Conservation (phyloP, 2,888 invertebrate species). For the Heliconius charithonia region DNA sequence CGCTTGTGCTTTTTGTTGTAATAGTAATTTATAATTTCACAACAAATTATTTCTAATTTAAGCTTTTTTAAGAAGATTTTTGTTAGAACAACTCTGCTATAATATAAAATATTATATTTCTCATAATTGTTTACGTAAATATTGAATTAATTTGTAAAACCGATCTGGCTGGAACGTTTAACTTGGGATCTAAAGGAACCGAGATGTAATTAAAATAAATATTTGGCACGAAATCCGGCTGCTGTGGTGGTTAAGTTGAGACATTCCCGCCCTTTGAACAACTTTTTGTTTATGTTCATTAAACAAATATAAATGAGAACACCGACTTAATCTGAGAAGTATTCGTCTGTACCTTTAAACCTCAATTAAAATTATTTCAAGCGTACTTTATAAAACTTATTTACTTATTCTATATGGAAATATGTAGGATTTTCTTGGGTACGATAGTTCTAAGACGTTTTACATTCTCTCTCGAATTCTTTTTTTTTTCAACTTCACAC, state of each 20-base stretch:
- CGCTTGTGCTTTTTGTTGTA: background rate
- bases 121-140: conserved; percentile 14
- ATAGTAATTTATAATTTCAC: background rate
- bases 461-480: background rate
- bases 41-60: background rate
- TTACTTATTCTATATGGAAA: background rate
- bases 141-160: conserved; percentile 33
- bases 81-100: background rate
- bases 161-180: conserved; percentile 62
- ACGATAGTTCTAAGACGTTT: background rate
- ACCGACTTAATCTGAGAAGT: conserved; percentile 66
- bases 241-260: conserved; percentile 78
- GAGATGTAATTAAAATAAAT: conserved; percentile 82
- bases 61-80: background rate
- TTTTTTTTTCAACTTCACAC: too few relatives aligned
- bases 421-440: background rate
- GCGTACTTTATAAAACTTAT: background rate
- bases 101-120: background rate
- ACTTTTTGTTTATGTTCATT: conserved; percentile 82
- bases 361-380: conserved; percentile 7
- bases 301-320: conserved; percentile 78
- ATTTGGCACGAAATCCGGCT: conserved; percentile 81
- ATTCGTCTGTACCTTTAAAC: conserved; percentile 57
- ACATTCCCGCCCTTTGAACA: conserved; percentile 81
- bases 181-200: conserved; percentile 70